Evolutionary conservation across 2,113 vertebrate species (phyloP).

Genomic region (Pteronura brasiliensis): DNA sequence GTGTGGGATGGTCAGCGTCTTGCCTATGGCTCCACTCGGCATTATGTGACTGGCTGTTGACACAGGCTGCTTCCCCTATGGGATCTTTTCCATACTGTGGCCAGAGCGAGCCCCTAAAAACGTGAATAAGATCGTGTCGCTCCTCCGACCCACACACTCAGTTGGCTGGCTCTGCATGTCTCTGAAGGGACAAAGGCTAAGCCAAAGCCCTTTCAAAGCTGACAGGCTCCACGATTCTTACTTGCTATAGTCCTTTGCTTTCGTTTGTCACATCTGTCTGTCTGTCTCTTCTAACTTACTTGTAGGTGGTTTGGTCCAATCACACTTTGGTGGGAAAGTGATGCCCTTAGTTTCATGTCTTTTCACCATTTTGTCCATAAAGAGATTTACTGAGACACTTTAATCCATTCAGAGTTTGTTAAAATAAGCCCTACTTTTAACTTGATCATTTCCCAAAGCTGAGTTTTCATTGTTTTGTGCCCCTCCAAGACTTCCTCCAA

Average conservation of each 20-base stretch:
- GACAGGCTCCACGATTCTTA: accelerated
- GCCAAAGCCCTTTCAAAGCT: background rate
- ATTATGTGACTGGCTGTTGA: accelerated
- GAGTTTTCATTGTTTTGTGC: background rate
- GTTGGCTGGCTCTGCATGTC: background rate
- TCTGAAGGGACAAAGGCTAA: too few relatives aligned
- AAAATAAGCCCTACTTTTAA: background rate
- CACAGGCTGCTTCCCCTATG: background rate
- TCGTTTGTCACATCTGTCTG: too few relatives aligned
- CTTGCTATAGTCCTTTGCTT: background rate
- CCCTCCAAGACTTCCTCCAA: background rate
- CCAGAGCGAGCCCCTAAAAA: background rate
- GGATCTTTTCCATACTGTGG: background rate
- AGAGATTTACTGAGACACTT: background rate
- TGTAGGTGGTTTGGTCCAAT: too few relatives aligned
- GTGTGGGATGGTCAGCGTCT: background rate
- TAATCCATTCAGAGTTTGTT: background rate
- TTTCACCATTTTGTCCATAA: background rate
- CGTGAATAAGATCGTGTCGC: background rate
- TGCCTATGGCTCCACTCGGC: background rate
- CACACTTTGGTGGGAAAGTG: background rate
- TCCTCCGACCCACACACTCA: background rate
- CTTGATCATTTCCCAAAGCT: background rate
- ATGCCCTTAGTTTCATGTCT: background rate
- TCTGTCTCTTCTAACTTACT: too few relatives aligned